Evolutionary conservation across 2,888 invertebrate species (phyloP), one percentile per base, ranked within the genome.

Genomic region (Salticus scenicus): DNA sequence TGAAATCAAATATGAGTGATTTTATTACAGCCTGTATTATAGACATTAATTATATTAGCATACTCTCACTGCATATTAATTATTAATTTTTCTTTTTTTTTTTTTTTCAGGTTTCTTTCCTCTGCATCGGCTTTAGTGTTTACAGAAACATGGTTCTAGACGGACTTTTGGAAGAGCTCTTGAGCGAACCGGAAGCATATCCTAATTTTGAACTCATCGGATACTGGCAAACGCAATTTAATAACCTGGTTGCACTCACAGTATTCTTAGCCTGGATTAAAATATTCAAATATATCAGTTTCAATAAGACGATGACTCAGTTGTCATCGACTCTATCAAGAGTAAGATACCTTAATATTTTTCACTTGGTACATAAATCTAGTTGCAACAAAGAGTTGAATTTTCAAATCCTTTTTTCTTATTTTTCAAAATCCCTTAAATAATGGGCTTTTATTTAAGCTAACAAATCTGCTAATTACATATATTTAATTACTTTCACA

Each of bases 241-340:
- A 93, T 89, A 93, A 93, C 89, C 91, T 93, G 41, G 91, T 94
- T 87, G 94, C 94, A 0, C 90, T 94, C 14, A 92, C 93, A 42
- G 92, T 94, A 8, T 95, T 95, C 91, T 91, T 95, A 24, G 93
- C 94, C 0, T 95, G 94, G 93, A 93, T 95, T 71, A 95, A 95
- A 92, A 92, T 95, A 70, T 95, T 95, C 91, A 95, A 95, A 91
- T 96, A 94, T 91, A 93, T 95, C 88, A 94, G 94, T 89, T 94
- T 95, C 90, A 95, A 94, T 91, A 94, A 94, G 91, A 94, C 94
- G 0, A 94, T 96, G 93, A 93, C 94, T 0, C 95, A 95, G 90
- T 92, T 96, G 80, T 94, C 94, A 78, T 93, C 93, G 10, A 95
- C 95, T 0, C 91, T 95, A 10, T 92, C 93, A 27, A 92, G 94